phyloP scores from a whole-genome alignment of 2,113 vertebrate species.

The Pycnonotus jocosus region DNA sequence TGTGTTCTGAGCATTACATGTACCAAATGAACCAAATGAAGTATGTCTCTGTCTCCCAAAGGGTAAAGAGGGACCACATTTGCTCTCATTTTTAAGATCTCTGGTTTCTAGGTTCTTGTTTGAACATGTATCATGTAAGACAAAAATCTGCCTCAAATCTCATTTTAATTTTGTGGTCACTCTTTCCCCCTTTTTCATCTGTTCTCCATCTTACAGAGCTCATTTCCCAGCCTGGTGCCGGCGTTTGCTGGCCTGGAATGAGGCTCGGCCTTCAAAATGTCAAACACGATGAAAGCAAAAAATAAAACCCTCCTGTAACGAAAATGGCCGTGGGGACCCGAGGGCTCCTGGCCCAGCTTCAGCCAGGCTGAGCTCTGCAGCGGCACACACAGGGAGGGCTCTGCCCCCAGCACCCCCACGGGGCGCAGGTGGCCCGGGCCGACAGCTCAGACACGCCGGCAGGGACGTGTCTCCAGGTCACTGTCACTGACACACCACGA shows the following conservation, averaged over 20 bases:
- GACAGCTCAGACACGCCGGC: fast-evolving
- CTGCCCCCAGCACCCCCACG: neutral
- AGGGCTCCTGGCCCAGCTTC: neutral
- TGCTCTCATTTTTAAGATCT: neutral
- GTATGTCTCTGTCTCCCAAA: neutral
- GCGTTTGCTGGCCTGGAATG: neutral
- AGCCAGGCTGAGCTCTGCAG: neutral
- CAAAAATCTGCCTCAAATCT: neutral
- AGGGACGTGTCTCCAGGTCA: neutral
- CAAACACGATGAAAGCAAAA: constrained; percentile 30
- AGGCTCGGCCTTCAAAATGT: constrained; percentile 43
- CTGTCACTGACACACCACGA: neutral
- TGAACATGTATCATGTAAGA: neutral
- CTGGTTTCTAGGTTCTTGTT: neutral
- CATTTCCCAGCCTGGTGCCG: neutral
- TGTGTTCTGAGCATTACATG: neutral
- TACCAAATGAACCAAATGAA: neutral
- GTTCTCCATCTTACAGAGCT: neutral
- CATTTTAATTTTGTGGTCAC: neutral
- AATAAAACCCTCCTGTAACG: neutral
- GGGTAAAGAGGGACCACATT: neutral
- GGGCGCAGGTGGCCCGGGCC: neutral
- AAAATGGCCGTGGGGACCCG: neutral
- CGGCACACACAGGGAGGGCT: neutral
- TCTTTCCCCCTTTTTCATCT: neutral